Conservation (phyloP, 1,140 invertebrate genomes). For the Drosophila virilis region DNA sequence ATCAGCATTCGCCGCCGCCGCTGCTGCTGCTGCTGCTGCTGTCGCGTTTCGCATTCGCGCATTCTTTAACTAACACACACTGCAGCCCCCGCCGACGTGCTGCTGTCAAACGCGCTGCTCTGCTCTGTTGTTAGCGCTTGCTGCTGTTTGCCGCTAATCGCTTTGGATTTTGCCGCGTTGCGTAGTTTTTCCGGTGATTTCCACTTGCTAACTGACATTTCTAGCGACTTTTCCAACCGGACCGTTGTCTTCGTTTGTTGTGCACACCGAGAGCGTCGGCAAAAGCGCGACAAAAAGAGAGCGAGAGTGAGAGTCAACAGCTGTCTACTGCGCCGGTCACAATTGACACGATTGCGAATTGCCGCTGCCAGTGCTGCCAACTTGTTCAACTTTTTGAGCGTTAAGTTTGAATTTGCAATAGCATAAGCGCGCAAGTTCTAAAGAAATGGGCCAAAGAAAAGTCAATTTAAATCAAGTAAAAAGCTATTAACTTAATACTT, state of each 20-base stretch:
- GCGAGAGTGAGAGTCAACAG: slow-evolving; percentile 24
- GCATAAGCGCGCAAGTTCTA: too few species aligned
- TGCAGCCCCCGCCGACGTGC: slow-evolving; percentile 34
- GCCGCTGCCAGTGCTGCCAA: slow-evolving; percentile 31
- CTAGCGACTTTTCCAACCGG: slow-evolving; percentile 72
- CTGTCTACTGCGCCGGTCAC: slow-evolving; percentile 47
- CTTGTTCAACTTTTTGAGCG: slow-evolving; percentile 10
- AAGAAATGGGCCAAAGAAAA: background rate
- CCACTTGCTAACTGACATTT: slow-evolving; percentile 77
- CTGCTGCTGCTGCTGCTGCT: slow-evolving; percentile 16
- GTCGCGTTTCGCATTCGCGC: slow-evolving; percentile 44
- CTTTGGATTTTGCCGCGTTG: slow-evolving; percentile 59
- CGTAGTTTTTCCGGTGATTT: slow-evolving; percentile 81
- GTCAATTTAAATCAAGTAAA: background rate
- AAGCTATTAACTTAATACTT: background rate
- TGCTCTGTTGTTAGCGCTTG: slow-evolving; percentile 43
- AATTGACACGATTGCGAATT: slow-evolving; percentile 41
- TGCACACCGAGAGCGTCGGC: slow-evolving; percentile 37
- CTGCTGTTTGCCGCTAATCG: slow-evolving; percentile 44
- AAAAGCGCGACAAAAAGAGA: slow-evolving; percentile 24
- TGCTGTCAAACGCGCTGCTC: slow-evolving; percentile 29
- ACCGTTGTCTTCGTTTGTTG: slow-evolving; percentile 50
- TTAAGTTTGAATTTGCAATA: slow-evolving; percentile 34
- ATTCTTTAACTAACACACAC: slow-evolving; percentile 41
- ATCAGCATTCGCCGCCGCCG: slow-evolving; percentile 58